phyloP scores from a whole-genome alignment of 2,113 vertebrate species.

The Cercocebus atys region DNA sequence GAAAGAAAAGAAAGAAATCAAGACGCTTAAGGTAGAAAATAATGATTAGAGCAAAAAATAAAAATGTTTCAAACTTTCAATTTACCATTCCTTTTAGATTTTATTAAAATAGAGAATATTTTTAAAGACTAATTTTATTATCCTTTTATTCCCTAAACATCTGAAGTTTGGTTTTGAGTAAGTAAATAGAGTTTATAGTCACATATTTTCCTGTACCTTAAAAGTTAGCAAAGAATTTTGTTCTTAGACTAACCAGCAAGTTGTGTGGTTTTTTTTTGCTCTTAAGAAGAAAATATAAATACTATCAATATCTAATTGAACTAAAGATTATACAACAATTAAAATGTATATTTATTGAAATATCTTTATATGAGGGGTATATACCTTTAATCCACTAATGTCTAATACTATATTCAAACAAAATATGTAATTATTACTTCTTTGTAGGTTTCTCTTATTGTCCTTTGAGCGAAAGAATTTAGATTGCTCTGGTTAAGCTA shows the following conservation, averaged over 20 bases:
- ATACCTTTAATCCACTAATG: background rate
- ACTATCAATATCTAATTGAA: background rate
- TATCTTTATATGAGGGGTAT: background rate
- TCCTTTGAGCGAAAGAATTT: conserved; percentile 44
- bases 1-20: background rate
- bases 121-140: conserved; percentile 8
- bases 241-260: background rate
- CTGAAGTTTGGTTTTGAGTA: conserved; percentile 28
- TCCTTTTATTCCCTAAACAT: background rate
- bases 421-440: conserved; percentile 5
- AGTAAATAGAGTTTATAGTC: background rate
- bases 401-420: conserved; percentile 49
- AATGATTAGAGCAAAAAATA: background rate
- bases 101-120: conserved; percentile 37
- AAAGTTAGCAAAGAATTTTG: conserved; percentile 42
- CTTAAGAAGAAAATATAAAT: conserved; percentile 38
- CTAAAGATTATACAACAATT: background rate
- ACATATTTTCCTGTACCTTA: background rate
- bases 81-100: background rate
- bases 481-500: background rate
- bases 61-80: background rate
- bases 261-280: background rate
- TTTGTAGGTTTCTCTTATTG: conserved; percentile 19
- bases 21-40: conserved; percentile 25
- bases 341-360: background rate